Percentiles rank a stretch among this genome's conserved stretches.
Evolutionary conservation across 1,140 invertebrate species (phyloP).

Genomic region (Paraescarpia echinospica): DNA sequence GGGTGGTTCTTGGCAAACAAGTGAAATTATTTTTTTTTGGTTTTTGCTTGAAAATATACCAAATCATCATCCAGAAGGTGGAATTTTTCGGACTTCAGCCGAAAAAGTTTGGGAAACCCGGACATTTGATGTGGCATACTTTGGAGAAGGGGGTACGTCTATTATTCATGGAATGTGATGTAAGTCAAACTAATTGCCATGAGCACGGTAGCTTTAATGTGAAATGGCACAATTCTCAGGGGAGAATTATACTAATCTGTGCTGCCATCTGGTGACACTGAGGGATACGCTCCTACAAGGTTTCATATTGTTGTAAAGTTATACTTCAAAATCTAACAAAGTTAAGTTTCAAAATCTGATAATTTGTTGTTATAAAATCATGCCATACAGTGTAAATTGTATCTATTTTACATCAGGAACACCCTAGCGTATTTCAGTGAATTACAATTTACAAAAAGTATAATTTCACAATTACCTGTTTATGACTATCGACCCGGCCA

Average conservation of each 20-base stretch:
- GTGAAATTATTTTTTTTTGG: too few species aligned
- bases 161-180: not conserved
- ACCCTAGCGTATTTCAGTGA: not conserved
- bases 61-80: not conserved
- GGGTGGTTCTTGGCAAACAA: too few species aligned
- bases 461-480: not conserved
- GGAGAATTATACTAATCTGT: not conserved
- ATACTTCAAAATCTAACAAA: not conserved
- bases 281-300: not conserved
- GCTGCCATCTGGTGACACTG: not conserved
- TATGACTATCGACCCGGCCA: not conserved
- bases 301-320: too few species aligned
- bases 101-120: not conserved
- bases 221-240: not conserved
- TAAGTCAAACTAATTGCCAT: not conserved
- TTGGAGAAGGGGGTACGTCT: not conserved
- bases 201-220: not conserved
- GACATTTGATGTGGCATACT: not conserved
- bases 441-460: not conserved
- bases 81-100: not conserved
- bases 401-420: not conserved
- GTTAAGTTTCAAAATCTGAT: not conserved
- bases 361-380: not conserved
- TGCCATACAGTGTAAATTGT: not conserved
- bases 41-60: too few species aligned